Evolutionary conservation across 2,888 invertebrate species (phyloP), one percentile per base, ranked within the genome.

Genomic region (Xylocampa areola): DNA sequence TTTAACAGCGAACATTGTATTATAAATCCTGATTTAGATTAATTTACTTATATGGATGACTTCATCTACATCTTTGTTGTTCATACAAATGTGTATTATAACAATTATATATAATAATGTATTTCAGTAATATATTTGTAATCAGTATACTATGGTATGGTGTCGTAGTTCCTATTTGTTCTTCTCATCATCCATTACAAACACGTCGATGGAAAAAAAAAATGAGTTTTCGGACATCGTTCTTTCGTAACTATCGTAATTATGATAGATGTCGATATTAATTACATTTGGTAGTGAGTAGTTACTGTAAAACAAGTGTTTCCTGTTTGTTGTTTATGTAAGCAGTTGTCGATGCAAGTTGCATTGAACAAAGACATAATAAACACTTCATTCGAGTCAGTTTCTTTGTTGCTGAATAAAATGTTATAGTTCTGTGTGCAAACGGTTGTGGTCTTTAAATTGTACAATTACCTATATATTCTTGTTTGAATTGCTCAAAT

Each of bases 341-440:
- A 59, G 57, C 49, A 57, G 44, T 75, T 68, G 68, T 70, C 66
- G 66, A 64, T 73, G 72, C 63, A 67, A 52, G 36, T 62, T 63
- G 64, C 62, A 65, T 51, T 68, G 75, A 77, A 82, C 81, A 84
- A 82, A 84, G 81, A 79, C 69, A 58, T 67, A 68, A 71, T 68
- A 71, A 72, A 69, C 63, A 61, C 67, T 64, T 63, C 69, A 74
- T 78, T 72, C 72, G 69, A 73, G 71, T 75, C 64, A 76, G 62
- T 54, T 79, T 79, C 82, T 83, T 85, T 84, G 81, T 82, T 73
- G 74, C 70, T 75, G 62, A 59, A 68, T 78, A 76, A 73, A 79
- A 73, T 73, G 68, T 73, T 74, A 79, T 80, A 76, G 76, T 79
- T 73, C 51, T 54, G 33, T 51, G 55, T 55, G 32, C 58, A 54